phyloP scores from a whole-genome alignment of 1,140 invertebrate species.

The Hormaphis cornu region DNA sequence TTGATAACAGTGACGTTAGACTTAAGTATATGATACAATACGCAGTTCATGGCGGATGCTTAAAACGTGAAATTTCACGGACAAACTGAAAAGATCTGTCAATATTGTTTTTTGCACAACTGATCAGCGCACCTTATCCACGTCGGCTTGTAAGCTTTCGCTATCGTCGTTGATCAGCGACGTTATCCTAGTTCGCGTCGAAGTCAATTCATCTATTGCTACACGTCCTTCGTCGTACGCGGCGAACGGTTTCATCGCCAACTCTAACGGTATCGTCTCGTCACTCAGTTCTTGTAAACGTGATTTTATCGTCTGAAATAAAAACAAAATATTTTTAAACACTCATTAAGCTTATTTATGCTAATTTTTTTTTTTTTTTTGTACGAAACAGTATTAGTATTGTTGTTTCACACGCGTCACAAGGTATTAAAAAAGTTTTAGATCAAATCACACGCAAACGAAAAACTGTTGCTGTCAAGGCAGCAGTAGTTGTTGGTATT shows the following conservation, averaged over 20 bases:
- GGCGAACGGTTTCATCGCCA: neutral
- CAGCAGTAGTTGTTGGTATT: too few species aligned
- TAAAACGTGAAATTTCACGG: neutral
- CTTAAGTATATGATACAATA: too few species aligned
- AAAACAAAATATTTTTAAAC: neutral
- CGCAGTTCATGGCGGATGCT: neutral
- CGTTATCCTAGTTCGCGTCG: neutral
- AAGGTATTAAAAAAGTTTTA: too few species aligned
- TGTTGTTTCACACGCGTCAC: too few species aligned
- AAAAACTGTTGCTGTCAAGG: neutral
- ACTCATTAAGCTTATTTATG: too few species aligned
- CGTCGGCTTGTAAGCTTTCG: neutral
- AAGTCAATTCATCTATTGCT: constrained; percentile 1
- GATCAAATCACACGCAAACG: neutral
- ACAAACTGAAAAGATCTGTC: neutral
- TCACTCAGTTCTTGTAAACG: neutral
- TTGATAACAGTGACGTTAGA: too few species aligned
- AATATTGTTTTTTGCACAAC: neutral
- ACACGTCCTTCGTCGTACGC: neutral
- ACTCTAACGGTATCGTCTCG: constrained; percentile 2
- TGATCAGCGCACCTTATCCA: neutral
- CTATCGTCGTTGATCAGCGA: neutral
- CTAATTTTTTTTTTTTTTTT: neutral
- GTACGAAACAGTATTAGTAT: too few species aligned
- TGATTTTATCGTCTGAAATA: constrained; percentile 8